phyloP scores from a whole-genome alignment of 2,888 invertebrate species.

The Temnothorax ravouxi region DNA sequence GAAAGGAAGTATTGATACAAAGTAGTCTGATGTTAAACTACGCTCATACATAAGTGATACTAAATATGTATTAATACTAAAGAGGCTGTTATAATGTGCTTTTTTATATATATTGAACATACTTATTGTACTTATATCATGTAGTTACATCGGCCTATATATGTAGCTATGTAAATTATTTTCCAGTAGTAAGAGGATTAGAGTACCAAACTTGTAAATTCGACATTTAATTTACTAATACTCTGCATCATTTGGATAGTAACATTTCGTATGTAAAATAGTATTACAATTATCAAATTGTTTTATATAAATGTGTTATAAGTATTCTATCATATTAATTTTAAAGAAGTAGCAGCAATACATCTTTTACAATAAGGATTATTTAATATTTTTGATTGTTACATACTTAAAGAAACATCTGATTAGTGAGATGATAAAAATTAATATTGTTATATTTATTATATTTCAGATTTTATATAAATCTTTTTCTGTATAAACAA shows the following conservation, averaged over 20 bases:
- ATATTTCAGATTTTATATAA: slow-evolving; percentile 57
- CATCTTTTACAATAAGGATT: background rate
- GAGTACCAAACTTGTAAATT: background rate
- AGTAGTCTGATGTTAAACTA: slow-evolving; percentile 13
- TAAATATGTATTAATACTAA: slow-evolving; percentile 32
- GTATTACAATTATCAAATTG: slow-evolving; percentile 24
- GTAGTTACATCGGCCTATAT: background rate
- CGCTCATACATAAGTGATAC: slow-evolving; percentile 35
- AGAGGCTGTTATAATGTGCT: slow-evolving; percentile 27
- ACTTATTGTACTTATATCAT: slow-evolving; percentile 7
- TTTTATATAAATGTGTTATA: slow-evolving; percentile 17
- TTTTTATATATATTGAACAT: slow-evolving; percentile 17
- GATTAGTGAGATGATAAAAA: background rate
- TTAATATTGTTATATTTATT: slow-evolving; percentile 21
- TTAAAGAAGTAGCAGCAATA: background rate
- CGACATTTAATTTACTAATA: slow-evolving; percentile 18
- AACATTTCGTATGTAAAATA: slow-evolving; percentile 29
- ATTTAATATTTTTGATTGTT: background rate
- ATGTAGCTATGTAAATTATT: background rate
- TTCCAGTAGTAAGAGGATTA: background rate
- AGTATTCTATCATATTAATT: slow-evolving; percentile 14
- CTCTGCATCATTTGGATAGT: background rate
- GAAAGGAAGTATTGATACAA: slow-evolving; percentile 14
- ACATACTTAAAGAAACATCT: slow-evolving; percentile 21
- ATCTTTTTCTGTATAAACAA: slow-evolving; percentile 60